Conservation (phyloP, 2,113 vertebrate species). For the Pyrgilauda ruficollis region DNA sequence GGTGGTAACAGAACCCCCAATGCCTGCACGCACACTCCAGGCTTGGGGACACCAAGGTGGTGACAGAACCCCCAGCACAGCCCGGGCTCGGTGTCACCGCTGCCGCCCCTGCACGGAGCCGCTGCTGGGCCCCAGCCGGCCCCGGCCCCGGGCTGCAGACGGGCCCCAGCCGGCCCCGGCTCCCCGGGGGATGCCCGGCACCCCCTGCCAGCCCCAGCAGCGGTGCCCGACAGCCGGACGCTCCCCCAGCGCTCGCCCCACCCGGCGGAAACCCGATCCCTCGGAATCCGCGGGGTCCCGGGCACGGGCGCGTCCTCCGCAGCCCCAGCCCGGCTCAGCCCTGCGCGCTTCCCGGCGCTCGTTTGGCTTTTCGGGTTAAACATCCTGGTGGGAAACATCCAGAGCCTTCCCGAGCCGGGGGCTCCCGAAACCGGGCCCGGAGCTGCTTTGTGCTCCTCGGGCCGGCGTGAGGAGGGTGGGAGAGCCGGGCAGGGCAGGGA, state of each 20-base stretch:
- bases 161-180: no score
- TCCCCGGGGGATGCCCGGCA: background rate
- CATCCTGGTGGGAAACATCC: background rate
- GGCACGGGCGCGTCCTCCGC: background rate
- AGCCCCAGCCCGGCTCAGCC: background rate
- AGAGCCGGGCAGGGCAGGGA: no score
- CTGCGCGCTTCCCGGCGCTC: background rate
- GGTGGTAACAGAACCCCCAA: no score
- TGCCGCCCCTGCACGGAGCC: background rate
- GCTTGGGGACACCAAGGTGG: no score
- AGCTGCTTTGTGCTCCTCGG: no score
- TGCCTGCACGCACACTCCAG: no score
- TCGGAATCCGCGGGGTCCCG: fast-evolving
- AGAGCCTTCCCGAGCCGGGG: background rate
- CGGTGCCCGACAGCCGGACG: fast-evolving
- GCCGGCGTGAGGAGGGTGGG: no score
- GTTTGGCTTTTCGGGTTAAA: background rate
- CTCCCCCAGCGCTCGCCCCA: background rate
- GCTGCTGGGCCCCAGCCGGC: background rate
- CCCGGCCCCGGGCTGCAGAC: fast-evolving
- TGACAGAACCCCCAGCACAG: no score
- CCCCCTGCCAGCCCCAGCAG: fast-evolving
- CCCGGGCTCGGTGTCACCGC: background rate
- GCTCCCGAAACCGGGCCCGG: background rate
- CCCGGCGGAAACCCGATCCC: background rate